phyloP scores from a whole-genome alignment of 2,797 vertebrate species.

The Pristis pectinata region DNA sequence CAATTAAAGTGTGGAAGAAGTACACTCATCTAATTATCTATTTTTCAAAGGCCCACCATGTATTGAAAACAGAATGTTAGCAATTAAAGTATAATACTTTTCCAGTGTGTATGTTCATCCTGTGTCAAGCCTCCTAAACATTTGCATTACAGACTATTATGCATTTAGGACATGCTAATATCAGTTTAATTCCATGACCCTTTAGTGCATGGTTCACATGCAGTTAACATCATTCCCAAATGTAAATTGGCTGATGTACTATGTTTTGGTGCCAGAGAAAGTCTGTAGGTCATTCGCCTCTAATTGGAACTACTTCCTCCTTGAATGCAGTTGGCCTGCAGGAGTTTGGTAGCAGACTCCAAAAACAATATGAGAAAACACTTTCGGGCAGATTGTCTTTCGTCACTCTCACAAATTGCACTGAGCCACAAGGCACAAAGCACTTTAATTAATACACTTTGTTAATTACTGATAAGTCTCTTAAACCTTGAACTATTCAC shows the following conservation, averaged over 20 bases:
- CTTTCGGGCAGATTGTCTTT: not conserved
- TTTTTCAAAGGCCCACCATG: not conserved
- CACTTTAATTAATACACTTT: not conserved
- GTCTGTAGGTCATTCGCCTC: not conserved
- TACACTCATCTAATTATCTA: not conserved
- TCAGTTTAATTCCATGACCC: not conserved
- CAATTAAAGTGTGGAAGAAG: not conserved
- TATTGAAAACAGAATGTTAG: not conserved
- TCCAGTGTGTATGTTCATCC: not conserved
- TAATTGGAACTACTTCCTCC: not conserved
- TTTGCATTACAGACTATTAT: not conserved
- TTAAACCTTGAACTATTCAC: not conserved
- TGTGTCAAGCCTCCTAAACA: not conserved
- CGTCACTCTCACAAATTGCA: not conserved
- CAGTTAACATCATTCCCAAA: not conserved
- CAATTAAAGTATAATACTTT: not conserved
- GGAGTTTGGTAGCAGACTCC: not conserved
- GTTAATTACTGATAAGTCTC: not conserved
- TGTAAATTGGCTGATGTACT: not conserved
- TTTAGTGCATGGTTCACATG: not conserved
- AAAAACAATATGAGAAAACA: not conserved
- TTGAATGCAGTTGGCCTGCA: not conserved
- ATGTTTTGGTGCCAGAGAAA: not conserved
- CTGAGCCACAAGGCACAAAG: not conserved
- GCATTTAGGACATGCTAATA: not conserved